Evolutionary conservation across 2,888 invertebrate genomes (phyloP).

Genomic region (Cryptocephalus moraei): DNA sequence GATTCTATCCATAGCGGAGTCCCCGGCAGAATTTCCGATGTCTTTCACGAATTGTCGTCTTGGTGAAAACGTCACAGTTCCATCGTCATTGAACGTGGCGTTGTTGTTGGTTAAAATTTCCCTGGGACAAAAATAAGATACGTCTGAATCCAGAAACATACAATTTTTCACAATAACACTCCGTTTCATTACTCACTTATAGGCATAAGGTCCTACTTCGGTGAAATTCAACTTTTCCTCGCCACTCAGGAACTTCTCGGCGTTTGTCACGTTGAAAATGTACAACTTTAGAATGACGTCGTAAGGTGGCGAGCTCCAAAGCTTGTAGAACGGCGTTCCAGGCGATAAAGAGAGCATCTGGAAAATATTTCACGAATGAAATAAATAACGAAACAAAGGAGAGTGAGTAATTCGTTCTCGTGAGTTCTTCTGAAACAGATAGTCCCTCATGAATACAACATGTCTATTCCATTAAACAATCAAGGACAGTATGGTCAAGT

Average conservation of each 20-base stretch:
- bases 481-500: too few species aligned
- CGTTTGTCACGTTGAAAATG: slow-evolving; percentile 74
- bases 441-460: too few species aligned
- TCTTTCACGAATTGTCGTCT: slow-evolving; percentile 48
- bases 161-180: background rate
- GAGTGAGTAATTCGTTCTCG: too few species aligned
- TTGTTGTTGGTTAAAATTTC: slow-evolving; percentile 60
- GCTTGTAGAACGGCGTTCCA: slow-evolving; percentile 46
- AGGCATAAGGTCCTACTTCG: slow-evolving; percentile 74
- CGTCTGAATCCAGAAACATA: background rate
- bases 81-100: slow-evolving; percentile 49
- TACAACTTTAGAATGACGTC: slow-evolving; percentile 56
- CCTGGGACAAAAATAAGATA: slow-evolving; percentile 36
- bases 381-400: too few species aligned
- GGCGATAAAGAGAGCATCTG: slow-evolving; percentile 26
- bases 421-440: too few species aligned
- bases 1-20: slow-evolving; percentile 50
- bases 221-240: slow-evolving; percentile 54
- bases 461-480: too few species aligned
- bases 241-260: slow-evolving; percentile 54
- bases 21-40: slow-evolving; percentile 54
- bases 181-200: slow-evolving; percentile 50
- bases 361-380: slow-evolving; percentile 6
- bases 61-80: slow-evolving; percentile 57
- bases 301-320: slow-evolving; percentile 58